Conservation (phyloP, 2,113 vertebrate genomes). For the Epinephelus fuscoguttatus region DNA sequence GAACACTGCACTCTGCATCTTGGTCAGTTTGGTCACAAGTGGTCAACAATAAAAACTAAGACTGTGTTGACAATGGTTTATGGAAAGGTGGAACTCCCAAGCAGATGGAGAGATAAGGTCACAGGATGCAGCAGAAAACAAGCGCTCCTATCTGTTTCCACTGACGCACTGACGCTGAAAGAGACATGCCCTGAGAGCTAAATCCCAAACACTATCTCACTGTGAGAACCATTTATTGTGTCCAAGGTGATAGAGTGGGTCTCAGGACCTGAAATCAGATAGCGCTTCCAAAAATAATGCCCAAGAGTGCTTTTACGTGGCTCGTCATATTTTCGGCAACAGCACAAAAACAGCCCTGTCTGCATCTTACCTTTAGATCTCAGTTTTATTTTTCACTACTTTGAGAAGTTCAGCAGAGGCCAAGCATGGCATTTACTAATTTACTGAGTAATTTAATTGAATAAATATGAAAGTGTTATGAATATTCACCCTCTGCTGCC, state of each 20-base stretch:
- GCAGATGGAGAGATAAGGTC: conserved; percentile 56
- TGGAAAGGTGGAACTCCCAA: conserved; percentile 47
- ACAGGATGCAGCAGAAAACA: conserved; percentile 59
- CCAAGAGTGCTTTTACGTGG: background rate
- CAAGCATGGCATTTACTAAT: background rate
- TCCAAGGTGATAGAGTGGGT: conserved; percentile 50
- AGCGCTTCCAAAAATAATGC: conserved; percentile 51
- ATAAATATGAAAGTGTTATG: background rate
- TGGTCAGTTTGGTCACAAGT: background rate
- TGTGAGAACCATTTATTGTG: conserved; percentile 58
- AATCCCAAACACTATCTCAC: conserved; percentile 42
- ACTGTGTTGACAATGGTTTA: conserved; percentile 25
- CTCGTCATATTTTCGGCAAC: conserved; percentile 28
- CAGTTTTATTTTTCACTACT: background rate
- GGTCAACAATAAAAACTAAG: conserved; percentile 2
- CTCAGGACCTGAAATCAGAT: conserved; percentile 70
- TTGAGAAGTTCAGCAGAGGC: background rate
- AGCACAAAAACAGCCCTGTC: conserved; percentile 46
- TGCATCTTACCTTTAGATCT: conserved; percentile 28
- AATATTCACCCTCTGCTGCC: background rate
- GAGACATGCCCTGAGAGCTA: conserved; percentile 56
- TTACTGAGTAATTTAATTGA: background rate
- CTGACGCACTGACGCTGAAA: conserved; percentile 35
- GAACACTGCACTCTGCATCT: background rate
- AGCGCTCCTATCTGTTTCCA: conserved; percentile 48